Conservation (phyloP, 1,140 invertebrate species). For the Camponotus vicinus region DNA sequence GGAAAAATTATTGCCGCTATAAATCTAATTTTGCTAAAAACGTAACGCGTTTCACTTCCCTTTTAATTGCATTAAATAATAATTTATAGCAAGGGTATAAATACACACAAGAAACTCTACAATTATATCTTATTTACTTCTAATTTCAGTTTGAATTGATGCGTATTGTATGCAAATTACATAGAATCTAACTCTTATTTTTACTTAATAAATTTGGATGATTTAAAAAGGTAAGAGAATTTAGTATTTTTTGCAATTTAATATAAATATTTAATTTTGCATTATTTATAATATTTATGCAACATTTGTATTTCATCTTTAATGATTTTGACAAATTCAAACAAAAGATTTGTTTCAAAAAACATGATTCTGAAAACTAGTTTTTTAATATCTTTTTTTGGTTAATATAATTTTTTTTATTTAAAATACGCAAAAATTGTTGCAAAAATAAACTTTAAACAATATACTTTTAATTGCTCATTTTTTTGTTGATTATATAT, state of each 20-base stretch:
- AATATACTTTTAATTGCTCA: too few relatives aligned
- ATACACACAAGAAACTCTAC: not conserved
- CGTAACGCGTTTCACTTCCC: not conserved
- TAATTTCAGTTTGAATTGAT: not conserved
- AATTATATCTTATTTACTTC: slow-evolving; percentile 11
- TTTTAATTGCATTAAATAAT: not conserved
- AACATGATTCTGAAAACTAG: too few relatives aligned
- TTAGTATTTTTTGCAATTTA: not conserved
- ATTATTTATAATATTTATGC: too few relatives aligned
- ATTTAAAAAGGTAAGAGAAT: not conserved
- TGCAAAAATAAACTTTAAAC: too few relatives aligned
- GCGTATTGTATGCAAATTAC: not conserved
- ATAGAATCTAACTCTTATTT: not conserved
- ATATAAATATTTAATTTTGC: too few relatives aligned
- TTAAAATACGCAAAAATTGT: too few relatives aligned
- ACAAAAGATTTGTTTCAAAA: too few relatives aligned
- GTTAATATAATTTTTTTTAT: too few relatives aligned
- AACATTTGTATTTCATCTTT: not conserved
- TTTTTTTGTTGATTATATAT: too few relatives aligned
- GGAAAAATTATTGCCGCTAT: not conserved
- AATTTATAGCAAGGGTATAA: not conserved
- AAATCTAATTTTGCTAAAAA: not conserved
- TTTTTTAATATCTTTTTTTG: too few relatives aligned
- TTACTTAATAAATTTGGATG: not conserved
- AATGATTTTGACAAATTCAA: not conserved